Base-by-base conservation (phyloP, 1,140 invertebrate species). In the Camponotus pennsylvanicus region DNA sequence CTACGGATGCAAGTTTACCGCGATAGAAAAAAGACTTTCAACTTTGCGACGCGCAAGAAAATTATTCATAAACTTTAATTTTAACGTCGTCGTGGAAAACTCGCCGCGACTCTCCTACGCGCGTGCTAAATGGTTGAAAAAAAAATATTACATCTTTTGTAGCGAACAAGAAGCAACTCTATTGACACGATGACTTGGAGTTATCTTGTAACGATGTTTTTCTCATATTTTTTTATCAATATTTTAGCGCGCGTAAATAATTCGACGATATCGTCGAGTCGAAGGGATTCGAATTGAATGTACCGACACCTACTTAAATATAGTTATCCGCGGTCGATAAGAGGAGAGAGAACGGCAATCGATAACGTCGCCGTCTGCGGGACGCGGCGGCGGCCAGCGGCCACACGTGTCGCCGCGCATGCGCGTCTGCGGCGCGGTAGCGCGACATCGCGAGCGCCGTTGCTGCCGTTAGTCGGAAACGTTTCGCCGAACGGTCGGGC, bases 41-140 rank as follows among this genome's bases (percentile, higher is more conserved):
- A 37, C 27, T 21, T 45, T 40, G 78, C 37, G 11, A 80, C 4
- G 32, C 34, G 11, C n/a, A 32, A n/a, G 5, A 32, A 52, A 79
- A 66, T 79, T 79, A 79, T 45, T 59, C 40, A 49, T 40, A 27
- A 79, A 80, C 27, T 80, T 40, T 40, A 70, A 71, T 71, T 71
- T 57, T 42, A 57, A 69, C 15, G 13, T 45, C 11, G 4, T 71
- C 55, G 73, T 5, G 71, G 9, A 55, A 55, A 61, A 11, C 37
- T 57, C 37, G 52, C 27, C 37, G 40, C 55, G 42, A 79, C 67
- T 79, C 42, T 66, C n/a, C 64, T 5, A 66, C 11, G 32, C 18
- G 9, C n/a, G 45, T 11, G 11, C n/a, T 52, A 27, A 40, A 52
- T 9, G 13, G 6, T 9, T 27, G 6, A 27, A 27, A 59, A 77